A percentile compares a stretch with the other conserved stretches of the same genome.
These are phyloP conservation scores for Drosophila neocordata DNA, from an alignment of 1,140 invertebrate species.

Conservation along the genomic window DNA sequence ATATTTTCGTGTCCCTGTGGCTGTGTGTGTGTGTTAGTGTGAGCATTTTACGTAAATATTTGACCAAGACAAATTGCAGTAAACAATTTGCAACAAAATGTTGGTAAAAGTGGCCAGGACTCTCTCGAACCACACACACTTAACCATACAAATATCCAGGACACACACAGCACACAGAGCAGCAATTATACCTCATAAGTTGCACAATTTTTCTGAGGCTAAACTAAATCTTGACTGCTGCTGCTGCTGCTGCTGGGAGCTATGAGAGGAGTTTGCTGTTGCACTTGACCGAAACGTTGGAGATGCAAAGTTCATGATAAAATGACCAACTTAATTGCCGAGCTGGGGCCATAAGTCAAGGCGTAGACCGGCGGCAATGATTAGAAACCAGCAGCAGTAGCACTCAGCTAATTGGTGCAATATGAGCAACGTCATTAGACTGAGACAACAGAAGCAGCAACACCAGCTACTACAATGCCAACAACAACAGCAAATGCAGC, in stretches of 20 bases:
- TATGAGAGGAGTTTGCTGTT: not conserved
- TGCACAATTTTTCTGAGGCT: constrained; percentile 57
- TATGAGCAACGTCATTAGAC: constrained; percentile 41
- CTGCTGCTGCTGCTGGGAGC: not conserved
- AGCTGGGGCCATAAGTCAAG: constrained; percentile 44
- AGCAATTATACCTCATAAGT: constrained; percentile 69
- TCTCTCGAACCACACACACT: not conserved
- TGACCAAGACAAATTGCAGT: constrained; percentile 76
- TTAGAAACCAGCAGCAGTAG: not conserved
- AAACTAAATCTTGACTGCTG: constrained; percentile 33
- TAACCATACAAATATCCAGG: not conserved
- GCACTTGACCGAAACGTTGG: constrained; percentile 50
- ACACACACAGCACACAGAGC: constrained; percentile 27
- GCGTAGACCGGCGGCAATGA: not conserved
- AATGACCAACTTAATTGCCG: constrained; percentile 77
- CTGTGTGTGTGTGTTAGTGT: not conserved
- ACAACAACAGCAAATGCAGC: too few relatives aligned
- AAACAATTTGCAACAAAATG: constrained; percentile 74
- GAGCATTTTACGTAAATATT: constrained; percentile 57
- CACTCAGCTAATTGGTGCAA: constrained; percentile 53
- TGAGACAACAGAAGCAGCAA: not conserved
- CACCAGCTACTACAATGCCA: too few relatives aligned
- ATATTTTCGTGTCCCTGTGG: constrained; percentile 42
- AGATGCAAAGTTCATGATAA: constrained; percentile 77
- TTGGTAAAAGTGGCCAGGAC: constrained; percentile 35